These are phyloP conservation scores for Reticulitermes speratus DNA, from an alignment of 1,140 invertebrate genomes.

Conservation along the genomic window DNA sequence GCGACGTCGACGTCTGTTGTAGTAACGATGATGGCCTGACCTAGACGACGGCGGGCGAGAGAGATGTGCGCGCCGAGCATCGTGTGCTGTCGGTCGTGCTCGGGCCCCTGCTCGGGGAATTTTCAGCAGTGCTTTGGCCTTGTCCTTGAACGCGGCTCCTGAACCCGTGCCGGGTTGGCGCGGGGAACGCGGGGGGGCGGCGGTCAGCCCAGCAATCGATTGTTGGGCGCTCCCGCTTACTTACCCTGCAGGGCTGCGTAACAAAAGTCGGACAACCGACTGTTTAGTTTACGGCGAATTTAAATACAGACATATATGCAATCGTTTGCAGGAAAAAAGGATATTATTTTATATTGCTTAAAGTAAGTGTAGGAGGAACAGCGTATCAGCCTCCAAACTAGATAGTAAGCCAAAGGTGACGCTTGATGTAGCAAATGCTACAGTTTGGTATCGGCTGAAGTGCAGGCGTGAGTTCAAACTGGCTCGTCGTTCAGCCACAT, in stretches of 20 bases:
- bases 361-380: too few species aligned
- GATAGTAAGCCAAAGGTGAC: not conserved
- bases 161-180: conserved; percentile 45
- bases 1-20: conserved; percentile 4
- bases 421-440: not conserved
- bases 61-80: not conserved
- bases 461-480: not conserved
- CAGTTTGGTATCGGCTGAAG: not conserved
- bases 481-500: not conserved
- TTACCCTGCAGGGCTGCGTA: not conserved
- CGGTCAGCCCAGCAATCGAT: conserved; percentile 23
- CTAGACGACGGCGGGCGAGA: not conserved
- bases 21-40: conserved; percentile 20
- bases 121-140: conserved; percentile 52
- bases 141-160: conserved; percentile 56
- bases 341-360: not conserved
- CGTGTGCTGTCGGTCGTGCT: conserved; percentile 45
- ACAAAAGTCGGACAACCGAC: not conserved
- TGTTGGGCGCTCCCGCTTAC: conserved; percentile 1
- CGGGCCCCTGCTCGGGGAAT: conserved; percentile 37
- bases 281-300: not conserved
- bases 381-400: not conserved
- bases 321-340: not conserved
- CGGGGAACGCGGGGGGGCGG: not conserved
- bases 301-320: not conserved